Evolutionary conservation across 2,888 invertebrate genomes (phyloP).

Genomic region (Aquatica leii): DNA sequence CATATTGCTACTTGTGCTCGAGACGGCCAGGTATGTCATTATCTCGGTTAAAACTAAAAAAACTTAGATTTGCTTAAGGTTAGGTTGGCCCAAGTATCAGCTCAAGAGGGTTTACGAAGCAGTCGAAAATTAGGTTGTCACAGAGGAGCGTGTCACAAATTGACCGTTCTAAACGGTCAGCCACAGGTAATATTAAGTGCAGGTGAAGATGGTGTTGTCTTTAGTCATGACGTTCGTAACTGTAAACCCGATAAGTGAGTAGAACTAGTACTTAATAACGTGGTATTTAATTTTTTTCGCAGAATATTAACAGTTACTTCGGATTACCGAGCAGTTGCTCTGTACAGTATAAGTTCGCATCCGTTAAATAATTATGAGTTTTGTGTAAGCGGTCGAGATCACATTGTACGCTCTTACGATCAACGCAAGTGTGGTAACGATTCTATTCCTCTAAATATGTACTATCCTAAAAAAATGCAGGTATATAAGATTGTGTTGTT

Average conservation of each 20-base stretch:
- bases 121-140: slow-evolving; percentile 70
- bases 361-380: slow-evolving; percentile 81
- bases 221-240: slow-evolving; percentile 82
- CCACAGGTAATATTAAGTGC: slow-evolving; percentile 84
- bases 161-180: slow-evolving; percentile 77
- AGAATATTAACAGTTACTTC: slow-evolving; percentile 68
- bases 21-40: slow-evolving; percentile 80
- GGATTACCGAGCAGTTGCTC: slow-evolving; percentile 70
- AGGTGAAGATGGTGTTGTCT: slow-evolving; percentile 87
- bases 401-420: slow-evolving; percentile 80
- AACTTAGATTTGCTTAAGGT: slow-evolving; percentile 58
- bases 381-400: slow-evolving; percentile 84
- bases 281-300: slow-evolving; percentile 44
- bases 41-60: not conserved
- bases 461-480: slow-evolving; percentile 49
- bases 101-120: slow-evolving; percentile 63
- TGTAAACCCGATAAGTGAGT: slow-evolving; percentile 70
- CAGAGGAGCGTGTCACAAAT: slow-evolving; percentile 84
- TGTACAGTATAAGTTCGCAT: slow-evolving; percentile 89
- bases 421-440: slow-evolving; percentile 62
- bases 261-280: not conserved
- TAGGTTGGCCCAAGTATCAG: slow-evolving; percentile 67
- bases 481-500: not conserved
- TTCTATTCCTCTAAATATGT: slow-evolving; percentile 46
- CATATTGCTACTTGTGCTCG: slow-evolving; percentile 89